Evolutionary conservation across 2,888 invertebrate species (phyloP).

Genomic region (Stegana nigrithorax): DNA sequence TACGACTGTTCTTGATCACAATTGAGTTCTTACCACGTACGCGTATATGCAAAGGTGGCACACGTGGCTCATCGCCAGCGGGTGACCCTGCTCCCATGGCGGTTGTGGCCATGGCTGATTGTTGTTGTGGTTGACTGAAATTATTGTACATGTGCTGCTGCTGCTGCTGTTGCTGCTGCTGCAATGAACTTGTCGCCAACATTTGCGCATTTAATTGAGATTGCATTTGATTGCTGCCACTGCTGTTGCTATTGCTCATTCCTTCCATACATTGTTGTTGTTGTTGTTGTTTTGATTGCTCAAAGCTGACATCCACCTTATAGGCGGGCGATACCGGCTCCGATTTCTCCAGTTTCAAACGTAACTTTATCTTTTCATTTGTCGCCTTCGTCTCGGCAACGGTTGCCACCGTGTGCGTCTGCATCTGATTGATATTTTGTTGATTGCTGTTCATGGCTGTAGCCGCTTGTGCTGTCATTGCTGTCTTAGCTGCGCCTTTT

Average conservation of each 20-base stretch:
- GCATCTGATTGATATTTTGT: conserved; percentile 5
- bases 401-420: neutral
- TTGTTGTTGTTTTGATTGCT: conserved; percentile 65
- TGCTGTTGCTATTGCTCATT: neutral
- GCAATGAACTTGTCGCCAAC: conserved; percentile 30
- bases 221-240: conserved; percentile 25
- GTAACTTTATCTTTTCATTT: conserved; percentile 82
- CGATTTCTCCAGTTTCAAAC: conserved; percentile 85
- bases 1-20: conserved; percentile 83
- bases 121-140: conserved; percentile 27
- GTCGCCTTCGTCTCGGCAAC: conserved; percentile 21
- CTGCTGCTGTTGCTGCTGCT: conserved; percentile 30
- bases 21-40: conserved; percentile 82
- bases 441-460: neutral
- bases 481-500: conserved; percentile 42
- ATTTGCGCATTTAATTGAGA: conserved; percentile 37
- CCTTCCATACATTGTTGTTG: neutral
- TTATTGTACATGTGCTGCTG: conserved; percentile 25
- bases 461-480: conserved; percentile 12
- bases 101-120: conserved; percentile 26
- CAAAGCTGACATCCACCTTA: conserved; percentile 83
- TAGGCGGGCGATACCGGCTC: conserved; percentile 84
- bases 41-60: conserved; percentile 90
- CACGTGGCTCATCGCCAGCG: conserved; percentile 78
- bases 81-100: conserved; percentile 22